These are phyloP conservation scores for Syritta pipiens DNA, from an alignment of 2,888 invertebrate genomes.

Conservation along the genomic window DNA sequence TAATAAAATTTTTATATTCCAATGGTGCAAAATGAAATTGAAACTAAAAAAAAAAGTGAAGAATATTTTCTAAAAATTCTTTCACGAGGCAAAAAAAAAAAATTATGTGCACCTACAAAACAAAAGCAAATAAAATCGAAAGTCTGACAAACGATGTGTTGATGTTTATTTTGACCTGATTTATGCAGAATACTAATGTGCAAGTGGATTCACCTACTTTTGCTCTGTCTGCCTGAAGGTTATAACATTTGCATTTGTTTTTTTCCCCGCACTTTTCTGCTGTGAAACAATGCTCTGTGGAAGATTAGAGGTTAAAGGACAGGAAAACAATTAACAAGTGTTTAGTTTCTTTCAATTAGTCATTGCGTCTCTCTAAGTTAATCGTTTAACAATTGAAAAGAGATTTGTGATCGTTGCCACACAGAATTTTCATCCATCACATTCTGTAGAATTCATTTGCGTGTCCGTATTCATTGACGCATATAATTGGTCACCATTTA, in stretches of 20 bases:
- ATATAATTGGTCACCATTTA: conserved; percentile 32
- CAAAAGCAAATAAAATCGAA: conserved; percentile 47
- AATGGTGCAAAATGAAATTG: conserved; percentile 44
- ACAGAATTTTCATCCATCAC: too few relatives aligned
- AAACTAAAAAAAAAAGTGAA: conserved; percentile 12
- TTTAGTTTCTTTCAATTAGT: too few relatives aligned
- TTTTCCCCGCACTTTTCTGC: neutral
- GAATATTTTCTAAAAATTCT: conserved; percentile 44
- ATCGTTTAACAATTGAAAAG: too few relatives aligned
- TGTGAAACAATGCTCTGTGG: too few relatives aligned
- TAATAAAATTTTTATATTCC: conserved; percentile 18
- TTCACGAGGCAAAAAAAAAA: conserved; percentile 40
- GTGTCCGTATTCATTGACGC: conserved; percentile 21
- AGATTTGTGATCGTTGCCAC: too few relatives aligned
- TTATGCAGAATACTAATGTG: conserved; percentile 36
- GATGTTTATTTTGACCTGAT: conserved; percentile 41
- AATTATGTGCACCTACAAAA: neutral
- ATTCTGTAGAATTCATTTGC: conserved; percentile 29
- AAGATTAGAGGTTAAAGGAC: too few relatives aligned
- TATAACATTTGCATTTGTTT: conserved; percentile 18
- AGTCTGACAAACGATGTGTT: conserved; percentile 33
- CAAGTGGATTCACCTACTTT: conserved; percentile 37
- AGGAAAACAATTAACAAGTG: too few relatives aligned
- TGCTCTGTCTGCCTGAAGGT: neutral
- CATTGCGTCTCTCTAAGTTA: too few relatives aligned